Evolutionary conservation across 2,888 invertebrate species (phyloP), one percentile per base, ranked within the genome.

Genomic region (Spilosoma lubricipeda): DNA sequence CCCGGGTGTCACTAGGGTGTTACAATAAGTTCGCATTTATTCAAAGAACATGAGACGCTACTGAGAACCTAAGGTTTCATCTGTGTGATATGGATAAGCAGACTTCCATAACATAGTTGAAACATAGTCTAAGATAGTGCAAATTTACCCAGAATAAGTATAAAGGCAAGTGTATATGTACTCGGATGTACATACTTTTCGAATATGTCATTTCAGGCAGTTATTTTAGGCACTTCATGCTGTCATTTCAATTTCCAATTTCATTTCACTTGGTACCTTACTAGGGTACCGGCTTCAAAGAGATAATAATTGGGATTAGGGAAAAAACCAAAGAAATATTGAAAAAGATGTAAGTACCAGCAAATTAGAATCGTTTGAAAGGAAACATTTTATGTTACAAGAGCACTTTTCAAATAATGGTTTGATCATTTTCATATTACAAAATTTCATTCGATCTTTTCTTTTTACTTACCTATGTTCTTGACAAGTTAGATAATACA

Each of bases 401-500:
- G 65, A 73, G 39, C 64, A 39, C 52, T 73, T 73, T 64, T 42
- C 52, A 65, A 30, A 56, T 65, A 72, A 42, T 52, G 56, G 33
- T 23, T 56, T 27, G 9, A 45, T 71, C 69, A 65, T 65, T 65
- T 64, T 23, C 52, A 39, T 56, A 42, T 68, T 48, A 73, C 9
- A 64, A 64, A 63, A 68, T 33, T 73, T 39, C 13, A 59, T 20
- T 42, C 42, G n/a, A 76, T 42, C 27, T 74, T 67, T 33, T 7
- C 1, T 11, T 63, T 15, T 52, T 52, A 5, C 23, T 36, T 36
- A 7, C 7, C n/a, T 3, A 72, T 69, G 56, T 72, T 59, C 52
- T 69, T 56, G 69, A 64, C 42, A 67, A 80, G 52, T 73, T 73
- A 56, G 72, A 77, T 64, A 70, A 78, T 69, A 77, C 64, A 73